These are phyloP conservation scores for Phylloscopus whistleri DNA, from an alignment of 2,113 vertebrate genomes.

Conservation along the genomic window DNA sequence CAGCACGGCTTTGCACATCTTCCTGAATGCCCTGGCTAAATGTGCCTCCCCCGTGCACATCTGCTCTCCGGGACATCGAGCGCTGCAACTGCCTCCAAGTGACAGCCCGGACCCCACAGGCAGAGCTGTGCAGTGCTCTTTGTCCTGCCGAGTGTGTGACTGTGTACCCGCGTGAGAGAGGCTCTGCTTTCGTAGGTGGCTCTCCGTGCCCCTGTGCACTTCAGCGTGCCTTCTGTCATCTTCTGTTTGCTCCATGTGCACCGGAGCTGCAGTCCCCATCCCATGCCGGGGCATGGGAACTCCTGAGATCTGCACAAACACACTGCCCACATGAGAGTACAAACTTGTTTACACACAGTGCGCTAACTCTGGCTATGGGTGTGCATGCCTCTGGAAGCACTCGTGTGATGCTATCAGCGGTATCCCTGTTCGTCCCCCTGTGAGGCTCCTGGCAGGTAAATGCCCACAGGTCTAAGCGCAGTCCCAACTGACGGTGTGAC, in stretches of 20 bases:
- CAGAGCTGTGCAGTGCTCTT: fast-evolving
- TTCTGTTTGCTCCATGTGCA: not conserved
- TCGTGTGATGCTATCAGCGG: not conserved
- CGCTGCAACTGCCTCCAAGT: fast-evolving
- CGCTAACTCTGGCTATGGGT: not conserved
- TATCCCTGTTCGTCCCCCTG: not conserved
- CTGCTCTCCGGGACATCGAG: fast-evolving
- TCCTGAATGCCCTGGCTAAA: not conserved
- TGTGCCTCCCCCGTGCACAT: fast-evolving
- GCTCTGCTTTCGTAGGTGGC: not conserved
- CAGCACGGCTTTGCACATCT: not conserved
- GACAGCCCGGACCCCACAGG: fast-evolving
- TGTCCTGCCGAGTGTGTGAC: not conserved
- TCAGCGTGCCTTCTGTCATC: fast-evolving
- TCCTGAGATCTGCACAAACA: not conserved
- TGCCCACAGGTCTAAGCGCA: not conserved
- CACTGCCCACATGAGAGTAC: not conserved
- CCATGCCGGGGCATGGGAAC: not conserved
- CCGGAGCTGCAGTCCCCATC: not conserved
- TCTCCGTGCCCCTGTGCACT: not conserved
- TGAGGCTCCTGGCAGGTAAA: not conserved
- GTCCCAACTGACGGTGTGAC: not conserved
- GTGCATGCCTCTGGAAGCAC: not conserved
- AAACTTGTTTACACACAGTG: not conserved
- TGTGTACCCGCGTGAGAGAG: fast-evolving